Base-by-base conservation (phyloP, 2,113 vertebrate species). In the Rhea pennata region DNA sequence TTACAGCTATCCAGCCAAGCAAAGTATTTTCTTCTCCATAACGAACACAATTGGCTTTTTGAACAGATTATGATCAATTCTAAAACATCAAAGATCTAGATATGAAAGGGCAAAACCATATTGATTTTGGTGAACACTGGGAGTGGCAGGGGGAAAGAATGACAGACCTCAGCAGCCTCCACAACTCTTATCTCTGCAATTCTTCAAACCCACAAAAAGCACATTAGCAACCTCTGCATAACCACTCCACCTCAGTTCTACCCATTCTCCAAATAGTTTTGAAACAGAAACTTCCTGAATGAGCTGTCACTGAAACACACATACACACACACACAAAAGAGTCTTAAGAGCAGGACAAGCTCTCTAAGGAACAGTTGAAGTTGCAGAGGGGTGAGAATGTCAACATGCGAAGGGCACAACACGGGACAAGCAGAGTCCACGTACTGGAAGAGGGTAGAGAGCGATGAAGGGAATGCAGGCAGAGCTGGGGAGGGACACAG, bases 321-420 rank as follows among this genome's bases (percentile, higher is more conserved):
- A 14, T 17, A 48, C 46, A 29, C 54, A 56, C 31, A 58, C 36
- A 64, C n/a, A 62, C 15, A 5, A 16, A 48, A 50, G 53, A 36
- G 7, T 8, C 62, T 4, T 7, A 75, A 65, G 40, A 56, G n/a
- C 4, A 87, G 22, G 21, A 31, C 5, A 1, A 51, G 46, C 15
- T 46, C 56, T 6, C 0, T 2, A 72, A 73, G 46, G 53, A 10
- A 20, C 42, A 2, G 0, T 5, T n/a, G 17, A 88, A 76, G 79
- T 64, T 74, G 71, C 0, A 1, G 59, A 64, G 33, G 11, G n/a
- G 5, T n/a, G 42, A 51, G 61, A 84, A 87, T 6, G 27, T 3
- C 44, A 16, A 10, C 9, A 36, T 0, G 0, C 1, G 24, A 29
- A 54, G 29, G 39, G 3, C 14, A 54, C 11, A 4, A 22, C 19